Conservation (phyloP, 2,888 invertebrate genomes). For the Sthenelais limicola region DNA sequence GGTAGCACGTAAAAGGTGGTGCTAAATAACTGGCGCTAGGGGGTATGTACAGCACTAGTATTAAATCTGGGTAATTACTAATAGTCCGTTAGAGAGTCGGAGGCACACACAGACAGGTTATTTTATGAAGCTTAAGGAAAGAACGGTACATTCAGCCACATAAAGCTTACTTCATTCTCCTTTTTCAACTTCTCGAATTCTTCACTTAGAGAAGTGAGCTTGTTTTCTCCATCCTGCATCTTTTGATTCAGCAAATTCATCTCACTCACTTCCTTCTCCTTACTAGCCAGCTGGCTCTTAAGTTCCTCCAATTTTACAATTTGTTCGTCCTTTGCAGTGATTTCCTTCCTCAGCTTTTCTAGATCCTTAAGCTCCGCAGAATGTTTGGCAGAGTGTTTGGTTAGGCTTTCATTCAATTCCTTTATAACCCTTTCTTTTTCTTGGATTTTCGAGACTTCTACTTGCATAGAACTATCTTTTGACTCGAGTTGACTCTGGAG, state of each 20-base stretch:
- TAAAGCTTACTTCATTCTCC: conserved; percentile 41
- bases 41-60: too few species aligned
- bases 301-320: background rate
- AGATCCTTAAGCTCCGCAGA: conserved; percentile 22
- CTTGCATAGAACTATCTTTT: background rate
- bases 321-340: background rate
- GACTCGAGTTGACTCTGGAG: background rate
- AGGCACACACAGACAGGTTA: too few species aligned
- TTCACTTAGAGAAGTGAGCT: conserved; percentile 8
- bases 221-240: conserved; percentile 23
- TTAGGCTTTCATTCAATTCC: background rate
- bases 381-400: background rate
- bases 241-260: conserved; percentile 1
- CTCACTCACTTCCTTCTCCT: conserved; percentile 15
- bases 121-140: too few species aligned
- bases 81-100: too few species aligned
- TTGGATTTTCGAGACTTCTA: background rate
- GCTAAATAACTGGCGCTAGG: too few species aligned
- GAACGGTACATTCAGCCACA: too few species aligned
- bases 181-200: conserved; percentile 36
- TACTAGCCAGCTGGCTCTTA: conserved; percentile 2
- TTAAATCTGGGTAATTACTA: too few species aligned
- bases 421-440: background rate
- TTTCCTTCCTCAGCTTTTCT: conserved; percentile 1
- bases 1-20: too few species aligned